phyloP scores from a whole-genome alignment of 2,888 invertebrate species.

The Drosophila neotestacea region DNA sequence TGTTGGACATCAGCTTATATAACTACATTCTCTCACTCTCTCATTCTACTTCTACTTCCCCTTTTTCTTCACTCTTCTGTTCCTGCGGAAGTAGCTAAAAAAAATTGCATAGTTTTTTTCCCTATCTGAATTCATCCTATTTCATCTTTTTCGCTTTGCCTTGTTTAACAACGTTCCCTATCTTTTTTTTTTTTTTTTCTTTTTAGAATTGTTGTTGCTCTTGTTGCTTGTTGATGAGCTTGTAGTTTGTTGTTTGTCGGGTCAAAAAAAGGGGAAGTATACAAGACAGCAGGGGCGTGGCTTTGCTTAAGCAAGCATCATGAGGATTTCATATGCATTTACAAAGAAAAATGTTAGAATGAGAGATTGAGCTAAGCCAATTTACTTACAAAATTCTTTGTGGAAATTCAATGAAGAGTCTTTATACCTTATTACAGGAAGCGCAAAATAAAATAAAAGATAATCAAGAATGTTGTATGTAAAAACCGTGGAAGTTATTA shows the following conservation, averaged over 20 bases:
- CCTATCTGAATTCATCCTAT: constrained; percentile 11
- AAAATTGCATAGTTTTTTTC: constrained; percentile 58
- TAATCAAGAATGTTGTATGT: neutral
- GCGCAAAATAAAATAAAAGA: neutral
- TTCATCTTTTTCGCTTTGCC: constrained; percentile 20
- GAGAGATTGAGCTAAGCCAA: constrained; percentile 21
- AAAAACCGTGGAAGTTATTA: neutral
- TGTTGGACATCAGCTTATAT: constrained; percentile 49
- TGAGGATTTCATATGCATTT: constrained; percentile 10
- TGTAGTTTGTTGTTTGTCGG: constrained; percentile 47
- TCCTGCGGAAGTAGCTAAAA: constrained; percentile 17
- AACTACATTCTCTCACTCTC: neutral
- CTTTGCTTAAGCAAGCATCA: neutral
- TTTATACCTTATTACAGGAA: constrained; percentile 4
- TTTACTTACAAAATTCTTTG: constrained; percentile 25
- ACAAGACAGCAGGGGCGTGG: constrained; percentile 23
- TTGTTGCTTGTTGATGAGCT: constrained; percentile 55
- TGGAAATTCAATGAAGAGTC: constrained; percentile 17
- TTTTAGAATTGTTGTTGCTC: constrained; percentile 20
- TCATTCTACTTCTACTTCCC: neutral
- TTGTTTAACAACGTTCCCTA: constrained; percentile 26
- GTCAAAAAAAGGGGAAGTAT: neutral
- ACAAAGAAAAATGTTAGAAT: neutral
- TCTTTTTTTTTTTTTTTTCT: neutral
- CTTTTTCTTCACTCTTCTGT: neutral